phyloP scores from a whole-genome alignment of 2,113 vertebrate species.

The Leptosomus discolor region DNA sequence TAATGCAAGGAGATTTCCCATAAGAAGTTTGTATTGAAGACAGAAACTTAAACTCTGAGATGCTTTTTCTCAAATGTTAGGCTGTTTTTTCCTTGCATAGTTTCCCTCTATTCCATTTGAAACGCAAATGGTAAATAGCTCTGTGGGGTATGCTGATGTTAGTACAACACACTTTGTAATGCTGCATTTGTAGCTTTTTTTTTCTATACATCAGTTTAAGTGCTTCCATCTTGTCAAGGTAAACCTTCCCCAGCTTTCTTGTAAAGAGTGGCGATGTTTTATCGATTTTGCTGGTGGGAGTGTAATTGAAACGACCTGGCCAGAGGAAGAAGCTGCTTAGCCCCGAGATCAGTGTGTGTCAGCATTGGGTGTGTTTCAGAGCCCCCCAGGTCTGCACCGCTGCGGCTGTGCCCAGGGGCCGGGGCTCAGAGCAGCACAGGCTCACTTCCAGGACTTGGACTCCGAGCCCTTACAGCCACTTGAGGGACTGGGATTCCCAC shows the following conservation, averaged over 20 bases:
- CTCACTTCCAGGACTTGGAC: neutral
- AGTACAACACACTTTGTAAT: neutral
- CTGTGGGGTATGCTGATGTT: fast-evolving
- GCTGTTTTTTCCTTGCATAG: neutral
- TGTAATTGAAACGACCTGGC: neutral
- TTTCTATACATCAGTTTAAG: fast-evolving
- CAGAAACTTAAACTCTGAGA: neutral
- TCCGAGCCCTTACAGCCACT: neutral
- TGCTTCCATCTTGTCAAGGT: neutral
- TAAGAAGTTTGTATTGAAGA: neutral
- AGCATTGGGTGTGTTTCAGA: fast-evolving
- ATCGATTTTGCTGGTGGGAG: neutral
- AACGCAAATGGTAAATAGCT: neutral
- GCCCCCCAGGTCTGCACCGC: neutral
- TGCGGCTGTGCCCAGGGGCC: neutral
- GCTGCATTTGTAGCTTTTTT: neutral
- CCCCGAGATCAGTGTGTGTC: neutral
- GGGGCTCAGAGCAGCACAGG: neutral
- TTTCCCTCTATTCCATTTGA: neutral
- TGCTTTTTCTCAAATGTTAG: neutral
- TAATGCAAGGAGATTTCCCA: neutral
- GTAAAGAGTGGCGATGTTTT: neutral
- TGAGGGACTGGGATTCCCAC: neutral
- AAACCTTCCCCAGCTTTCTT: neutral
- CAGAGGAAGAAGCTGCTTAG: neutral